Percentiles rank a stretch among this genome's conserved stretches.
Evolutionary conservation across 2,113 vertebrate species (phyloP).

Genomic region (Corythornis cristatus): DNA sequence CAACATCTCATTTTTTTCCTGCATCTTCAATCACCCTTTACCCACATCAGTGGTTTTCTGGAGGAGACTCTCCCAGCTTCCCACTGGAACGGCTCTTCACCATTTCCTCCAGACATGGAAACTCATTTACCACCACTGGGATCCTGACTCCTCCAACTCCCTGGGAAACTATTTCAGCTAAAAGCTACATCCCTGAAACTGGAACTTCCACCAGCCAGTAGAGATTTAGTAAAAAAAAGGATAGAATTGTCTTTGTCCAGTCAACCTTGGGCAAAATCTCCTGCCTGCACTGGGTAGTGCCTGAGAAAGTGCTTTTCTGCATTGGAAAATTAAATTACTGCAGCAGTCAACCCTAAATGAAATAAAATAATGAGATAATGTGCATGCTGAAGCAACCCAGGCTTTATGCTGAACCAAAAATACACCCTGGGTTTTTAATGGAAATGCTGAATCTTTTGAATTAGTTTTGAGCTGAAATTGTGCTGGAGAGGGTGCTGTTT

Average conservation of each 20-base stretch:
- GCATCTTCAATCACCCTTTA: background rate
- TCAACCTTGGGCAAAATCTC: background rate
- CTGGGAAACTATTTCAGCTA: background rate
- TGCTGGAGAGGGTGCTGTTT: background rate
- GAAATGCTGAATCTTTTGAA: background rate
- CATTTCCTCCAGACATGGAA: background rate
- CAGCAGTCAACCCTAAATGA: background rate
- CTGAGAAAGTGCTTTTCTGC: background rate
- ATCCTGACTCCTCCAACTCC: background rate
- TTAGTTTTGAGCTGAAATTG: background rate
- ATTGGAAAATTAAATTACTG: background rate
- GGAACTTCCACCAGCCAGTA: background rate
- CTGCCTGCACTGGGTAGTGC: background rate
- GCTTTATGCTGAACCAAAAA: background rate
- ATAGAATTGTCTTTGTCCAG: background rate
- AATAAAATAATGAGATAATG: background rate
- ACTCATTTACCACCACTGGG: background rate
- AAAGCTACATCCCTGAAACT: background rate
- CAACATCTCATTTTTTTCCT: background rate
- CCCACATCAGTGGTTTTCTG: accelerated
- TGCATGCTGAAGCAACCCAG: background rate
- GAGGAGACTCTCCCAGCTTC: background rate
- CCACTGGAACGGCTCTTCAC: background rate
- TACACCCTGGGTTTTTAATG: accelerated
- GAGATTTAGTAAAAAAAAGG: background rate